phyloP scores from a whole-genome alignment of 2,888 invertebrate species.

The Megaustenia siamemsis region DNA sequence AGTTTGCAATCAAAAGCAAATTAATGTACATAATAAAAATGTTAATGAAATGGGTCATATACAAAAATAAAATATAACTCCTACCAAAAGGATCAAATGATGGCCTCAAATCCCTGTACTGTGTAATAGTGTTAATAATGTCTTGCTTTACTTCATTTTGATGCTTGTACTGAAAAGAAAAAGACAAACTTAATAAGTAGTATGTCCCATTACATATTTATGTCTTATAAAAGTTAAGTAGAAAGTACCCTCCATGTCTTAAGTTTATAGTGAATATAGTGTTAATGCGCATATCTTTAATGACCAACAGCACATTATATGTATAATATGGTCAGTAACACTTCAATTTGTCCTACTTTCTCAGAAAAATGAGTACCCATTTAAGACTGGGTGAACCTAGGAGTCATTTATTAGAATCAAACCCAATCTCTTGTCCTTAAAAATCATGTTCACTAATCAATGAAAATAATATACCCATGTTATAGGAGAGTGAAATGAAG shows the following conservation, averaged over 20 bases:
- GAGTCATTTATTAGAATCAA: too few species aligned
- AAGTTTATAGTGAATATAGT: background rate
- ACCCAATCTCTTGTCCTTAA: too few species aligned
- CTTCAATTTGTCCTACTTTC: too few species aligned
- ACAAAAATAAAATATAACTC: conserved; percentile 62
- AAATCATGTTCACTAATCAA: too few species aligned
- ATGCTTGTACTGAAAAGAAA: conserved; percentile 85
- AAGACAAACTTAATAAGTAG: background rate
- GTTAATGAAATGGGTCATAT: background rate
- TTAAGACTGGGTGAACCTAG: too few species aligned
- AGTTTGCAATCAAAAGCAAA: too few species aligned
- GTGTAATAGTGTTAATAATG: conserved; percentile 84
- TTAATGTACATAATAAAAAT: background rate
- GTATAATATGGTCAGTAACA: background rate
- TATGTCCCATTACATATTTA: too few species aligned
- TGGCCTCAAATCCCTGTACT: conserved; percentile 85
- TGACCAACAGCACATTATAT: background rate
- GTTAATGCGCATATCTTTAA: background rate
- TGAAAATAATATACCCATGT: too few species aligned
- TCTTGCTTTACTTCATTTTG: conserved; percentile 86
- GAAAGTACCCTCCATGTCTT: background rate
- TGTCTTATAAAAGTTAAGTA: too few species aligned
- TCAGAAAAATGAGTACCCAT: too few species aligned
- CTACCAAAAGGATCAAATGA: conserved; percentile 87
- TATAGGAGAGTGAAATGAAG: too few species aligned